Evolutionary conservation across 2,888 invertebrate genomes (phyloP).

Genomic region (Campoletis raptor): DNA sequence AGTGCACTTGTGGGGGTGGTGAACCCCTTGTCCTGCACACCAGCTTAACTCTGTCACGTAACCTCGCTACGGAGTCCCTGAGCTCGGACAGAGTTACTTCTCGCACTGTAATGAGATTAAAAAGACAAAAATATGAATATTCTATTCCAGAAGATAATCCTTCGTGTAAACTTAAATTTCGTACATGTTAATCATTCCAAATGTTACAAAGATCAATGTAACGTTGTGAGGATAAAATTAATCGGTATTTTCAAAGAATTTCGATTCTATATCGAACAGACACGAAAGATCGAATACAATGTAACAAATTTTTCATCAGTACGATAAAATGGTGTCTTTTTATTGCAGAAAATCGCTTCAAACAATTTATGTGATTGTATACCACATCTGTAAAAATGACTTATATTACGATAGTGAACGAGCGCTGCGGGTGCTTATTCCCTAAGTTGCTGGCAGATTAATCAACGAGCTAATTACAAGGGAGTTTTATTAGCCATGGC

Average conservation of each 20-base stretch:
- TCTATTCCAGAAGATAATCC: conserved; percentile 36
- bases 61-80: conserved; percentile 84
- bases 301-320: background rate
- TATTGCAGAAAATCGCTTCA: background rate
- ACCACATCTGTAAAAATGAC: background rate
- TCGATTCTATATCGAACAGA: background rate
- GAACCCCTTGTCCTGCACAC: conserved; percentile 84
- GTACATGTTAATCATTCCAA: conserved; percentile 4
- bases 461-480: background rate
- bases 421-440: background rate
- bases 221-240: background rate
- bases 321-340: background rate
- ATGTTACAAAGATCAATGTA: background rate
- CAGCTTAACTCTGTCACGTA: conserved; percentile 84
- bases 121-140: conserved; percentile 45
- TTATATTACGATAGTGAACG: background rate
- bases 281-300: background rate
- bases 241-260: background rate
- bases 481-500: background rate
- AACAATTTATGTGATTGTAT: background rate
- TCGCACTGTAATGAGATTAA: conserved; percentile 79
- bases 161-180: background rate
- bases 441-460: background rate
- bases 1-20: conserved; percentile 83
- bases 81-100: conserved; percentile 84